These are phyloP conservation scores for Drosophila multiciliata DNA, from an alignment of 2,888 invertebrate species.

Conservation along the genomic window DNA sequence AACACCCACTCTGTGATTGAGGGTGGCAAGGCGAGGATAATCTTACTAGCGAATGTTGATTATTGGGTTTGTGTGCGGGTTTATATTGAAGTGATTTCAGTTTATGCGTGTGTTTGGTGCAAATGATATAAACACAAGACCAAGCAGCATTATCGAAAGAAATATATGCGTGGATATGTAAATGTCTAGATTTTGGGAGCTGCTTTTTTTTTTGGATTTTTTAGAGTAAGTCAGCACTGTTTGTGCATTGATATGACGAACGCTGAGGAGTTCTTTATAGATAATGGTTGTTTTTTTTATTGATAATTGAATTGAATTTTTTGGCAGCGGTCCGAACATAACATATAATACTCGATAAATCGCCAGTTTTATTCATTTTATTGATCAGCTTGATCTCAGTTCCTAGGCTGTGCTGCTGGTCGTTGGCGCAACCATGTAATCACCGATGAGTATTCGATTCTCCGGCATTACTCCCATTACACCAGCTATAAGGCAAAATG, in stretches of 20 bases:
- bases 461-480: slow-evolving; percentile 88
- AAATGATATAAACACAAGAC: slow-evolving; percentile 59
- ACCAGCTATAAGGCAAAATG: slow-evolving; percentile 71
- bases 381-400: slow-evolving; percentile 6
- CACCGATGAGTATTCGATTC: slow-evolving; percentile 88
- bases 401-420: slow-evolving; percentile 79
- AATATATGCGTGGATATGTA: slow-evolving; percentile 32
- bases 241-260: slow-evolving; percentile 78
- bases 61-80: slow-evolving; percentile 3
- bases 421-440: slow-evolving; percentile 87
- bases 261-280: slow-evolving; percentile 21
- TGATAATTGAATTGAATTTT: slow-evolving; percentile 12
- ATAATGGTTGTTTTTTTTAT: slow-evolving; percentile 14
- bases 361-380: slow-evolving; percentile 21
- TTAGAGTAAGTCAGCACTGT: slow-evolving; percentile 17
- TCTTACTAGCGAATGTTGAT: slow-evolving; percentile 23
- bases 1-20: slow-evolving; percentile 26
- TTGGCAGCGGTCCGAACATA: slow-evolving; percentile 21
- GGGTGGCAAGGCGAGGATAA: slow-evolving; percentile 7
- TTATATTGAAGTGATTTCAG: slow-evolving; percentile 19
- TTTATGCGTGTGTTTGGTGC: slow-evolving; percentile 36
- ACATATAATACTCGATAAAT: slow-evolving; percentile 59
- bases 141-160: slow-evolving; percentile 55
- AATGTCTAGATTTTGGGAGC: slow-evolving; percentile 15
- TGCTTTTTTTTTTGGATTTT: slow-evolving; percentile 9